These are phyloP conservation scores for Spea hammondii DNA, from an alignment of 2,797 vertebrate genomes.

Conservation along the genomic window DNA sequence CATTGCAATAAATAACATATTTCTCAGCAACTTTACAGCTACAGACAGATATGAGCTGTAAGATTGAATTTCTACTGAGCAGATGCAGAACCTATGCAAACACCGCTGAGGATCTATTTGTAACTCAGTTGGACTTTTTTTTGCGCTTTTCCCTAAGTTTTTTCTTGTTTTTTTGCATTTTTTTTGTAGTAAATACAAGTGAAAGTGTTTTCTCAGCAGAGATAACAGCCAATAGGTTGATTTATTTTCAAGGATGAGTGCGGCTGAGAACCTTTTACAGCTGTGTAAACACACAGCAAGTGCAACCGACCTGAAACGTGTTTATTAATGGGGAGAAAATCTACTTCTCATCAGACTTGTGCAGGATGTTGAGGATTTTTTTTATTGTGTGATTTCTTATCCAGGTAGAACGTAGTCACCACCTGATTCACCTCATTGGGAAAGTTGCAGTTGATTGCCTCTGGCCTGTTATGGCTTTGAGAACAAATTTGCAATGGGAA, in stretches of 20 bases:
- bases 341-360: neutral
- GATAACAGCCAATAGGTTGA: neutral
- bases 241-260: conserved; percentile 16
- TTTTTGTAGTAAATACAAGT: conserved; percentile 6
- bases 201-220: neutral
- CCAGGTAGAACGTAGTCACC: too few relatives aligned
- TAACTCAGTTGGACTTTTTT: conserved; percentile 11
- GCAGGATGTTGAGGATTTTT: too few relatives aligned
- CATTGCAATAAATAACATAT: too few relatives aligned
- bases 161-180: neutral
- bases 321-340: neutral
- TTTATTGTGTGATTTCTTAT: too few relatives aligned
- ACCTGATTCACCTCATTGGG: too few relatives aligned
- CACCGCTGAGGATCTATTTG: conserved; percentile 31
- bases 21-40: conserved; percentile 1
- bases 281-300: conserved; percentile 3
- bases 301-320: conserved; percentile 7
- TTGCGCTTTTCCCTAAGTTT: neutral
- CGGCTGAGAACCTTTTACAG: neutral
- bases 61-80: conserved; percentile 33
- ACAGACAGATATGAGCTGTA: conserved; percentile 30
- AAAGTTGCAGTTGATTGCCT: too few relatives aligned
- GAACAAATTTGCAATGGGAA: too few relatives aligned
- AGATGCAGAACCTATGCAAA: conserved; percentile 31
- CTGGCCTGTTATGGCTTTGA: too few relatives aligned